These are phyloP conservation scores for Euplagia quadripunctaria DNA, from an alignment of 2,888 invertebrate genomes.

Conservation along the genomic window DNA sequence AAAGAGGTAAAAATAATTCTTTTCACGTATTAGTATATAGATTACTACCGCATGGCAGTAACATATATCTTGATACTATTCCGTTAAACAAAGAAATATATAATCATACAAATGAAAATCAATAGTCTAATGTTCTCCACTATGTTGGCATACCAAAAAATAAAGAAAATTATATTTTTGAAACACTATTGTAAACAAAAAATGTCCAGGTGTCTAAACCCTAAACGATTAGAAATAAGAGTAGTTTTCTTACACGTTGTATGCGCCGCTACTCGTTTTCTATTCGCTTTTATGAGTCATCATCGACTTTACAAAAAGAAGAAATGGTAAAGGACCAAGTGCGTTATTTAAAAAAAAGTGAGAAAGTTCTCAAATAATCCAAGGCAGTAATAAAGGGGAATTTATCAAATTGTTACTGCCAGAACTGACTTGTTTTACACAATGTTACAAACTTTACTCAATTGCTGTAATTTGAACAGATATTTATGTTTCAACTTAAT, in stretches of 20 bases:
- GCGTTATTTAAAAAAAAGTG: slow-evolving; percentile 37
- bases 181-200: no score
- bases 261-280: background rate
- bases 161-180: no score
- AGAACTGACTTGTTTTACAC: slow-evolving; percentile 38
- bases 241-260: background rate
- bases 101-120: no score
- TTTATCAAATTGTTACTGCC: slow-evolving; percentile 43
- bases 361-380: slow-evolving; percentile 42
- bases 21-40: no score
- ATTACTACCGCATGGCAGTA: no score
- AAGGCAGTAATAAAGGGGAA: slow-evolving; percentile 37
- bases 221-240: no score
- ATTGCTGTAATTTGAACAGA: slow-evolving; percentile 21
- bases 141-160: no score
- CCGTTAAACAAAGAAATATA: no score
- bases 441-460: slow-evolving; percentile 33
- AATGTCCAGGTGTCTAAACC: no score
- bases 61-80: no score
- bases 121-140: no score
- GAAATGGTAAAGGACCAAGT: slow-evolving; percentile 12
- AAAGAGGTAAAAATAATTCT: no score
- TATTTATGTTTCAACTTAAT: slow-evolving; percentile 19
- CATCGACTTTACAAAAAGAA: slow-evolving; percentile 11
- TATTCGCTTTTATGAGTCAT: slow-evolving; percentile 6